A percentile compares a stretch with the other conserved stretches of the same genome.
Conservation (phyloP, 2,888 invertebrate genomes). For the Cheilosia vulpina region DNA sequence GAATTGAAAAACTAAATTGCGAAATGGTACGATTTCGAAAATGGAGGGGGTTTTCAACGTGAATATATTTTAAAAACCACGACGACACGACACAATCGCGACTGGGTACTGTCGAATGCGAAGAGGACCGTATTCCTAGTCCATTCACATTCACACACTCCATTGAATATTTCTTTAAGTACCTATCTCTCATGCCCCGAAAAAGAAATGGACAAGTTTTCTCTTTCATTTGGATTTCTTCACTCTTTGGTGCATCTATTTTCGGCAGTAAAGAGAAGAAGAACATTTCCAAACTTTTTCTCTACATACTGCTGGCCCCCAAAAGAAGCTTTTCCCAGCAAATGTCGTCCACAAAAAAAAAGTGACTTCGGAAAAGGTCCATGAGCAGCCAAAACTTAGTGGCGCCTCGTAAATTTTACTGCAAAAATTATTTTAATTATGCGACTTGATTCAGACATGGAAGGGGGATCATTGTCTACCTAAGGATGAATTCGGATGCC, state of each 20-base stretch:
- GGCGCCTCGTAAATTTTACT: constrained; percentile 69
- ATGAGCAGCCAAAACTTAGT: constrained; percentile 41
- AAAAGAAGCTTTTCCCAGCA: constrained; percentile 25
- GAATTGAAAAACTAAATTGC: constrained; percentile 10
- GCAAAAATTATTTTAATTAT: constrained; percentile 72
- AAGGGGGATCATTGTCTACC: constrained; percentile 8
- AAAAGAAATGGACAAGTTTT: constrained; percentile 31
- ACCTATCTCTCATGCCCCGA: constrained; percentile 14
- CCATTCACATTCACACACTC: constrained; percentile 63
- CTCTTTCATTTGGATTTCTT: constrained; percentile 53
- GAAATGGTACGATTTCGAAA: constrained; percentile 25
- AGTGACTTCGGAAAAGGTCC: not conserved
- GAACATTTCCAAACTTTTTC: constrained; percentile 29
- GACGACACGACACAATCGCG: constrained; percentile 1
- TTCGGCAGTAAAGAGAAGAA: constrained; percentile 68
- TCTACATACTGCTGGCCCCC: not conserved
- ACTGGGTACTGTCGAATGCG: constrained; percentile 29
- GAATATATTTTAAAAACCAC: constrained; percentile 1
- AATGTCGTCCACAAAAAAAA: constrained; percentile 7
- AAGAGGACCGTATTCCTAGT: constrained; percentile 43
- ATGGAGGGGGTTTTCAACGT: not conserved
- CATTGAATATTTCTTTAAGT: constrained; percentile 30
- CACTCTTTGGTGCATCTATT: constrained; percentile 53
- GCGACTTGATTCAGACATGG: constrained; percentile 4
- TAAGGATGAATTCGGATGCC: constrained; percentile 38